phyloP scores from a whole-genome alignment of 2,113 vertebrate genomes.

The Lethenteron reissneri region DNA sequence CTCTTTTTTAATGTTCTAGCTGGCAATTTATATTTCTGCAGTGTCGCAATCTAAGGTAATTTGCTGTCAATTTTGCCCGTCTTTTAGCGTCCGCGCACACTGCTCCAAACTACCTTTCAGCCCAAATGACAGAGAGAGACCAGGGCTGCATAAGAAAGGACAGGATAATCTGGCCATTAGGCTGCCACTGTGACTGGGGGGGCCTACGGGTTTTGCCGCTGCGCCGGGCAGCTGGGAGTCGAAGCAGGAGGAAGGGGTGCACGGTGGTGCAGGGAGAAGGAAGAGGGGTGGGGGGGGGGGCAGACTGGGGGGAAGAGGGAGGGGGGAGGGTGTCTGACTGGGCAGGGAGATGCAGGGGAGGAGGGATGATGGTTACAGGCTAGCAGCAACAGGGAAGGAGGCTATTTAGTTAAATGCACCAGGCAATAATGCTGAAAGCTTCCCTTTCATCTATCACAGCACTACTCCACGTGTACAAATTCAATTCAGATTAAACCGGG shows the following conservation, averaged over 20 bases:
- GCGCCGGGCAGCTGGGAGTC: background rate
- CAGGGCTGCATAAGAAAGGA: background rate
- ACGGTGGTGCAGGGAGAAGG: background rate
- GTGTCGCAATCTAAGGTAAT: background rate
- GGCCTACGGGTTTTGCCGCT: background rate
- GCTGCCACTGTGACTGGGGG: background rate
- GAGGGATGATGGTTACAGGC: background rate
- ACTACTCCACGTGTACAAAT: too few species aligned
- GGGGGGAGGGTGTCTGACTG: background rate
- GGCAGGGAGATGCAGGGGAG: background rate
- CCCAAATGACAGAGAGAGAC: constrained; percentile 1
- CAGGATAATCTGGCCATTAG: constrained; percentile 3
- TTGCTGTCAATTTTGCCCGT: background rate
- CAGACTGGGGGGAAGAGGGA: background rate
- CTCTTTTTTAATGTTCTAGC: background rate
- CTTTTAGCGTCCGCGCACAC: background rate
- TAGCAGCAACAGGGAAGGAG: background rate
- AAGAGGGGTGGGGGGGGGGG: background rate
- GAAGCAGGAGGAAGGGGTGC: background rate
- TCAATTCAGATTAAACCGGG: too few species aligned
- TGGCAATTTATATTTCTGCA: constrained; percentile 1
- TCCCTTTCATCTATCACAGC: too few species aligned
- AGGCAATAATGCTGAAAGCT: too few species aligned
- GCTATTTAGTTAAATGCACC: too few species aligned
- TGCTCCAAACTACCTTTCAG: constrained; percentile 1